Base-by-base conservation (phyloP, 2,888 invertebrate genomes). In the Dasysyrphus albostriatus region DNA sequence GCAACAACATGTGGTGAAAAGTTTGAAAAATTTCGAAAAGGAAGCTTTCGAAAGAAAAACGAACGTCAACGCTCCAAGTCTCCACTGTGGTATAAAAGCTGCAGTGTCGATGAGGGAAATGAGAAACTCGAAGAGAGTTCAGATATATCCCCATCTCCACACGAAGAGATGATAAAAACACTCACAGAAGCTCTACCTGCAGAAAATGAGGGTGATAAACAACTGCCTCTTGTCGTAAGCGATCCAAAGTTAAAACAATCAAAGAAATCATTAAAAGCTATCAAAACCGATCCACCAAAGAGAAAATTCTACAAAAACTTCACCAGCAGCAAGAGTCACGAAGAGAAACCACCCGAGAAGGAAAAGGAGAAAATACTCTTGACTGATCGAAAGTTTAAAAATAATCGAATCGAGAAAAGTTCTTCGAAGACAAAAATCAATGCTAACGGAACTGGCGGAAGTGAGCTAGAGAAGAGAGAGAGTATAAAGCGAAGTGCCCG, bases 381-480 rank as follows among this genome's bases (percentile, higher is more conserved):
- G 37, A 91, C 91, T 42, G 92, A 92, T 90, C 90, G 90, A 2
- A 92, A 92, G 83, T 92, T 90, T 56, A 91, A 91, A 77, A 91
- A 91, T 54, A 92, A 91, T 89, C 91, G 92, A 44, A 90, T 92
- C 39, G 91, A 91, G 88, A 92, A 92, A 84, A 91, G 91, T 77
- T 90, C 91, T 10, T 92, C 92, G 1, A 92, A 92, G 82, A 90
- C 89, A 6, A 92, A 92, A 89, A 88, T 92, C 1, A 84, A 77
- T 12, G 67, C 83, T n/a, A 89, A 88, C 59, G 39, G 39, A 39
- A 51, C 24, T 42, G 70, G 47, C 9, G 47, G 70, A 42, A 78
- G 72, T 47, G 90, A 90, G 63, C 78, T 90, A 12, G 91, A 90
- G 32, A 90, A 90, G 56, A 88, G 90, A 10, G 90, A 90, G 39